Percentiles rank a stretch among this genome's conserved stretches.
Conservation (phyloP, 1,140 invertebrate species). For the Neodiprion virginianus region DNA sequence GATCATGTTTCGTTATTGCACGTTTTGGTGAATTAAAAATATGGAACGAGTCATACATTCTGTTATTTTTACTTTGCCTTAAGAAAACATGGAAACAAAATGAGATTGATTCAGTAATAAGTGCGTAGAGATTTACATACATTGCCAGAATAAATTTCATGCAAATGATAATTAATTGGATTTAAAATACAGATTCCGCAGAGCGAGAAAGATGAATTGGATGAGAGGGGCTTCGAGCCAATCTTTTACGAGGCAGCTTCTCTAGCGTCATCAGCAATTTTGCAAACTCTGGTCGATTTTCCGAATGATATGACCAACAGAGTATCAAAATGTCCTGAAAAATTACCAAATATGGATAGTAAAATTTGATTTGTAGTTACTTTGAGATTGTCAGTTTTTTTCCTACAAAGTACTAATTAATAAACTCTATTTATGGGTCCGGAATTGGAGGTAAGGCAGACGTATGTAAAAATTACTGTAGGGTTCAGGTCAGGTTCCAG, state of each 20-base stretch:
- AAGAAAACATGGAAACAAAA: no score
- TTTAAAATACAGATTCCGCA: constrained; percentile 89
- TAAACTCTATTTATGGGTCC: no score
- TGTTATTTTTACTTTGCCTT: not conserved
- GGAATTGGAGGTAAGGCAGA: no score
- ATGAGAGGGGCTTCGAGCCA: constrained; percentile 96
- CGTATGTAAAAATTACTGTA: no score
- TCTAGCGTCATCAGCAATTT: constrained; percentile 85
- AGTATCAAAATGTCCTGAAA: constrained; percentile 93
- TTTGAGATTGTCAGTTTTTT: constrained; percentile 11
- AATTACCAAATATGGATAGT: constrained; percentile 31
- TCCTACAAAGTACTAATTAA: no score
- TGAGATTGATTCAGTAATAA: not conserved
- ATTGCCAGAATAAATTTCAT: not conserved
- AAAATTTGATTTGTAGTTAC: constrained; percentile 15
- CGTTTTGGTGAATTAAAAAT: not conserved
- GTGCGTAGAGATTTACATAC: constrained; percentile 2
- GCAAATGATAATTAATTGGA: constrained; percentile 33
- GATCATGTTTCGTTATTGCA: not conserved
- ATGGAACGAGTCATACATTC: not conserved
- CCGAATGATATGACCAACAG: constrained; percentile 90
- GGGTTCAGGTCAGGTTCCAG: no score
- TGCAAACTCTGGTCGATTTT: constrained; percentile 89
- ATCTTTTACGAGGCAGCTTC: constrained; percentile 90
- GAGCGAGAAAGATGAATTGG: constrained; percentile 92